Evolutionary conservation across 1,140 invertebrate species (phyloP), one percentile per base, ranked within the genome.

Genomic region (Caenorhabditis remanei): DNA sequence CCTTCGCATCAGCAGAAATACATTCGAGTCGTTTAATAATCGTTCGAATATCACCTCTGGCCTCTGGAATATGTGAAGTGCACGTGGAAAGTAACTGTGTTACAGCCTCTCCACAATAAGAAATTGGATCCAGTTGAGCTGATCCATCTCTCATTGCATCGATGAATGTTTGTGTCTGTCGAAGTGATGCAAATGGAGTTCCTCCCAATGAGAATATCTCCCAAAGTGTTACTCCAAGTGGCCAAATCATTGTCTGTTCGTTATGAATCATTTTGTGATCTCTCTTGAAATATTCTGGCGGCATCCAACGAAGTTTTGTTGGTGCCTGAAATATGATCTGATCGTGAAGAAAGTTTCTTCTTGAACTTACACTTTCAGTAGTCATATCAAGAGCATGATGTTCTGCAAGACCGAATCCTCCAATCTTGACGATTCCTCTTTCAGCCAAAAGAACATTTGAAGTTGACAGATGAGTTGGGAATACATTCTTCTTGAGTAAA

Each of bases 181-280:
- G 61, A 40, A 85, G 46, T 19, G 84, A 67, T 16, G 63, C 21
- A 21, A 71, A 85, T 53, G 84, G 84, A 16, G 63, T 65, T 24
- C 21, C 61, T 50, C 84, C 84, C 11, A 85, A 55, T 21, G 84
- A 67, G 50, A 67, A 85, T 24, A 85, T 71, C 32, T 85, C 84
- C 84, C 84, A 85, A 32, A 85, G 63, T 19, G 67, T 75, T 11
- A 75, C 67, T 75, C 67, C 67, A n/a, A 75, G 67, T 46, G 67
- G 67, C 67, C 67, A 75, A 6, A 75, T 48, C 43, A 75, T 75
- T n/a, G 67, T 75, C 43, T 75, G 67, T 46, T 75, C 67, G 43
- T 75, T 75, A 46, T 75, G 46, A 46, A 75, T 75, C 67, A 75
- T 48, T 75, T 48, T 75, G n/a, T 75, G 67, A 48, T 75, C 67